phyloP scores from a whole-genome alignment of 2,113 vertebrate species.

The Dromaius novaehollandiae region DNA sequence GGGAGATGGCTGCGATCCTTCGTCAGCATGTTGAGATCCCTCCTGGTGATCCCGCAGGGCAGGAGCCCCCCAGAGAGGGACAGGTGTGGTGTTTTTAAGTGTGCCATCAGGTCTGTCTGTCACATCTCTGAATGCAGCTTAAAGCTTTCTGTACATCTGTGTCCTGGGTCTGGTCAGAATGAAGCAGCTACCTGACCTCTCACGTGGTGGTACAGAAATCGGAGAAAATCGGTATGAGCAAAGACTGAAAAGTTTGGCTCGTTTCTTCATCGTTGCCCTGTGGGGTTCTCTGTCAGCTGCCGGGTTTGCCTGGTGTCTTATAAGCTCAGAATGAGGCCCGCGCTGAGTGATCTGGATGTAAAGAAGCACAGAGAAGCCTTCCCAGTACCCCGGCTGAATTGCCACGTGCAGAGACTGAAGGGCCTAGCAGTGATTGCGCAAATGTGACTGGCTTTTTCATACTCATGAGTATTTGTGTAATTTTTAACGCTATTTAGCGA shows the following conservation, averaged over 20 bases:
- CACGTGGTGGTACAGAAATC: neutral
- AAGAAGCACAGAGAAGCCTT: neutral
- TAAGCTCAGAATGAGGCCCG: neutral
- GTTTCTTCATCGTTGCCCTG: neutral
- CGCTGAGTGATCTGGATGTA: neutral
- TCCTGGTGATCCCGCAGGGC: neutral
- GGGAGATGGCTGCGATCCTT: neutral
- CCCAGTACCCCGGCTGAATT: neutral
- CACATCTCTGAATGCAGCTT: neutral
- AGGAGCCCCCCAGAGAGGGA: neutral
- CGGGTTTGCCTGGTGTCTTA: neutral
- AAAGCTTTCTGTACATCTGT: neutral
- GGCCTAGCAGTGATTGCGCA: neutral
- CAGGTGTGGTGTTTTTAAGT: neutral
- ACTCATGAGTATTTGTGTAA: neutral
- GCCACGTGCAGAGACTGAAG: neutral
- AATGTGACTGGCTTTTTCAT: neutral
- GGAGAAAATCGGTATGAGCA: neutral
- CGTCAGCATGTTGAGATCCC: neutral
- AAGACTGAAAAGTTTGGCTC: neutral
- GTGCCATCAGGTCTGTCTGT: neutral
- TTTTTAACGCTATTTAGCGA: neutral
- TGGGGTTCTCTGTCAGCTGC: neutral
- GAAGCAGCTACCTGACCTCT: neutral
- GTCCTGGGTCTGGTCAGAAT: neutral